Base-by-base conservation (phyloP, 2,888 invertebrate species). In the Monopis laevigella region DNA sequence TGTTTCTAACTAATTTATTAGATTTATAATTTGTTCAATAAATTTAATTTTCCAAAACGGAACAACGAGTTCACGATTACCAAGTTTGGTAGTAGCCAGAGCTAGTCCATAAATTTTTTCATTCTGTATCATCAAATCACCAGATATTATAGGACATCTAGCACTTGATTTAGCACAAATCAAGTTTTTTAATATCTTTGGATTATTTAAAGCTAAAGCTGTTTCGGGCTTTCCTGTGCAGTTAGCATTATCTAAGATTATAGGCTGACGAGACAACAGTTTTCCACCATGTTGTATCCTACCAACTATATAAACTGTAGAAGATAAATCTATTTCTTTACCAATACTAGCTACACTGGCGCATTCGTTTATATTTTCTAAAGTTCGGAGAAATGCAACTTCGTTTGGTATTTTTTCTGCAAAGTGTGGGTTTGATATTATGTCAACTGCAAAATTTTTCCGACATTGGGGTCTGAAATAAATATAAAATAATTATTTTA, bases 381-480 rank as follows among this genome's bases (percentile, higher is more conserved):
- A 56, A 18, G 60, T 67, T 2, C 62, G 61, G 43, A 78, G 44
- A 4, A 75, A 50, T 2, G 67, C 67, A 26, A 78, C 48, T 17
- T 56, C 62, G 38, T 63, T 65, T 1, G 65, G 62, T 12, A 60
- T 43, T 0, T 58, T 54, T 2, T 65, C 68, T 2, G 65, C 60
- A 41, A 70, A 66, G 6, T 52, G 49, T 27, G 74, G 51, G 1
- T 55, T 47, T 39, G 70, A 64, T 7, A 62, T 52, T 2, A 52
- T 45, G 34, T 69, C 61, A 8, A 73, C 56, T 0, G 65, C 32
- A 45, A 74, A 73, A 6, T 70, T 68, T 56, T 71, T 75, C 50
- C 65, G 73, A 55, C 78, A 78, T 29, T 56, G 54, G 12, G 63
- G 67, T 13, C 78, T 78, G 59, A 45, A 69, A 71, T 35, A 29